Conservation (phyloP, 2,797 vertebrate genomes). For the Valencia hispanica region DNA sequence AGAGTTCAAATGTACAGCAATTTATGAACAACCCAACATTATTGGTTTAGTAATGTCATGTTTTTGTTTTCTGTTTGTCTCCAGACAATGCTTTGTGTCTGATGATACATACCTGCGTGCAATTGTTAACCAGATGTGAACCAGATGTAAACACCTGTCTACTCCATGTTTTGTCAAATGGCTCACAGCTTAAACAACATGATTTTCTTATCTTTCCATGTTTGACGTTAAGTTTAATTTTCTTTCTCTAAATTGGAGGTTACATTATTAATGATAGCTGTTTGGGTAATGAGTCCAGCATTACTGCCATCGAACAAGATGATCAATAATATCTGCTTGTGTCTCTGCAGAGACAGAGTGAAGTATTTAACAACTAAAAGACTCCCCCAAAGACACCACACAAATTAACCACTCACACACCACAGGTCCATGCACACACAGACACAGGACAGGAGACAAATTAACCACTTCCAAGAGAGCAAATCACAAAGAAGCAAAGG, state of each 20-base stretch:
- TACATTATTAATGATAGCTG: slow-evolving; percentile 42
- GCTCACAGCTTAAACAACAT: background rate
- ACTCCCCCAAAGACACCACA: slow-evolving; percentile 45
- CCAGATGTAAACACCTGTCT: background rate
- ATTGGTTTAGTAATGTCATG: background rate
- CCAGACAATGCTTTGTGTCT: background rate
- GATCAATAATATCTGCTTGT: slow-evolving; percentile 66
- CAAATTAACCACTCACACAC: slow-evolving; percentile 61
- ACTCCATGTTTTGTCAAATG: background rate
- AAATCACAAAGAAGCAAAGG: slow-evolving; percentile 66
- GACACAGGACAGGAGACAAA: slow-evolving; percentile 69
- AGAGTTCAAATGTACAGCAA: background rate
- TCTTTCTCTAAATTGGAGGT: slow-evolving; percentile 23
- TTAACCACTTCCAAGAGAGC: slow-evolving; percentile 76
- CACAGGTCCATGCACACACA: slow-evolving; percentile 32
- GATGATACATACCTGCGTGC: background rate
- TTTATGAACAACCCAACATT: background rate
- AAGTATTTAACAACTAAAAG: slow-evolving; percentile 68
- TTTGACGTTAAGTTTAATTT: background rate
- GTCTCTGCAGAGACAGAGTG: slow-evolving; percentile 61
- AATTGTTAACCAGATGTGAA: background rate
- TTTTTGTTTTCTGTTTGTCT: background rate
- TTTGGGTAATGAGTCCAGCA: slow-evolving; percentile 55
- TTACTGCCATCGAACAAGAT: slow-evolving; percentile 59
- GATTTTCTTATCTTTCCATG: background rate